These are phyloP conservation scores for Cephus pulcher DNA, from an alignment of 2,888 invertebrate genomes.

Conservation along the genomic window DNA sequence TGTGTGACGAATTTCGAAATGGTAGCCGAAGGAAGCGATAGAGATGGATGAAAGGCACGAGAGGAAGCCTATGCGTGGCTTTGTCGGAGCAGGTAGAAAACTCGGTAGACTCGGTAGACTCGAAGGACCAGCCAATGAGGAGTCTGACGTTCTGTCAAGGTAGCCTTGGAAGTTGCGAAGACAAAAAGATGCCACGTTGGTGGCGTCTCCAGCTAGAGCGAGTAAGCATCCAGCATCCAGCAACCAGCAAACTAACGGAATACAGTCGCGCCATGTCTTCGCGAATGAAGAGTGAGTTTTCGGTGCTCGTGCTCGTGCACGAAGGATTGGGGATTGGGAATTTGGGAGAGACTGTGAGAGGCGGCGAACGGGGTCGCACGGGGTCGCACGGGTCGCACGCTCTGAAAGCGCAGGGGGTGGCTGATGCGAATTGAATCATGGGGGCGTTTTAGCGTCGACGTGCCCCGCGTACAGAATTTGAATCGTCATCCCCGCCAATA, in stretches of 20 bases:
- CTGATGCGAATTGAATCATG: constrained; percentile 66
- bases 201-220: not conserved
- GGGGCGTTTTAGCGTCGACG: constrained; percentile 65
- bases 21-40: too few relatives aligned
- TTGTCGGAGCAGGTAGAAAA: too few relatives aligned
- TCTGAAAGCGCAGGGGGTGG: constrained; percentile 39
- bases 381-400: constrained; percentile 22
- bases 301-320: too few relatives aligned
- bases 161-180: too few relatives aligned
- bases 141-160: too few relatives aligned
- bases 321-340: too few relatives aligned
- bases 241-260: constrained; percentile 37
- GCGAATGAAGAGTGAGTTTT: constrained; percentile 26
- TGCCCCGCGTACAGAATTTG: constrained; percentile 58
- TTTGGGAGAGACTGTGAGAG: constrained; percentile 13
- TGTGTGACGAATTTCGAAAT: too few relatives aligned
- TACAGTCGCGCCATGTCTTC: constrained; percentile 24
- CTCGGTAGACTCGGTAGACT: too few relatives aligned
- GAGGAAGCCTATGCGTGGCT: too few relatives aligned
- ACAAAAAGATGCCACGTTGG: too few relatives aligned
- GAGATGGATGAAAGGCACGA: too few relatives aligned
- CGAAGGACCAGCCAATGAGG: too few relatives aligned
- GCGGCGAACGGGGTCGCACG: constrained; percentile 28
- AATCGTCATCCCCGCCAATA: constrained; percentile 39
- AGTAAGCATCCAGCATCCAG: constrained; percentile 8